Evolutionary conservation across 2,888 invertebrate species (phyloP).

Genomic region (Lasioglossum calceatum): DNA sequence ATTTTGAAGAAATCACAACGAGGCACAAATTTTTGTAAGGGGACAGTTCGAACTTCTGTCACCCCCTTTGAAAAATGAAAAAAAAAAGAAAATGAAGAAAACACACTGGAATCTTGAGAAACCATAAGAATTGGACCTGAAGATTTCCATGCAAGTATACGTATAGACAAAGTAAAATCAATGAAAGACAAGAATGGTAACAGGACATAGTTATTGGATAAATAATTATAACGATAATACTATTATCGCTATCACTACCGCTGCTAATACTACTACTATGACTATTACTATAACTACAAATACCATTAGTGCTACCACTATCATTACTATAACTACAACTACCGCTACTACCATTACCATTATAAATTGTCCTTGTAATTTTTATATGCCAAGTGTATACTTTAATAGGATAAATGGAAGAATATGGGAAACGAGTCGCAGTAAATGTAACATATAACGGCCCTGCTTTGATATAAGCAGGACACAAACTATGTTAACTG

Average conservation of each 20-base stretch:
- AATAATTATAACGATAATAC: constrained; percentile 62
- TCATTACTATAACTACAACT: constrained; percentile 63
- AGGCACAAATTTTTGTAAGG: constrained; percentile 50
- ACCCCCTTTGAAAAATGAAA: neutral
- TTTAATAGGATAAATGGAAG: constrained; percentile 70
- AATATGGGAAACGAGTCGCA: constrained; percentile 35
- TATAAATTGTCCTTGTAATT: constrained; percentile 79
- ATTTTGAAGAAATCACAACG: constrained; percentile 38
- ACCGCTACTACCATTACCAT: constrained; percentile 67
- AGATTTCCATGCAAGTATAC: constrained; percentile 60
- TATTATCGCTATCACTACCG: constrained; percentile 64
- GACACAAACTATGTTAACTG: constrained; percentile 68
- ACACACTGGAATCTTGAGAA: constrained; percentile 29
- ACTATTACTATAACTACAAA: constrained; percentile 59
- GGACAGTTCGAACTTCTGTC: neutral
- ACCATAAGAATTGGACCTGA: constrained; percentile 40
- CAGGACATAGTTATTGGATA: constrained; percentile 59
- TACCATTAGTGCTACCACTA: constrained; percentile 64
- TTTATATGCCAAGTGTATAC: constrained; percentile 79
- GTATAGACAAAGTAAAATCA: constrained; percentile 45
- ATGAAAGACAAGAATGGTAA: constrained; percentile 29
- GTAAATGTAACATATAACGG: constrained; percentile 70
- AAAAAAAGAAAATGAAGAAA: neutral
- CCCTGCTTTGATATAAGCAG: constrained; percentile 39
- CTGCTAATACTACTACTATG: constrained; percentile 63